Conservation (phyloP, 2,797 vertebrate species). For the Adrianichthys oophorus region DNA sequence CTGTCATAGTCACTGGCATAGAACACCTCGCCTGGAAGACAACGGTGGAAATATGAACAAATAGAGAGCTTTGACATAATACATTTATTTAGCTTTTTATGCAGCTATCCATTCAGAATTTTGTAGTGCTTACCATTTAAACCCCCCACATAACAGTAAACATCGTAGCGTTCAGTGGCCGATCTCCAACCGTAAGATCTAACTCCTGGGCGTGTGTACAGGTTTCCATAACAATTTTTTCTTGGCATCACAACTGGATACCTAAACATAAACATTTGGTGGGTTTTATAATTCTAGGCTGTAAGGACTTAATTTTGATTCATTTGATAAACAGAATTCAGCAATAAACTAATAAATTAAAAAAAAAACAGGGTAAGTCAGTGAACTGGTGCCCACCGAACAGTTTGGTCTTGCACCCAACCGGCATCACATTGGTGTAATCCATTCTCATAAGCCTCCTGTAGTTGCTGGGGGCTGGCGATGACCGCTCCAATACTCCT, state of each 20-base stretch:
- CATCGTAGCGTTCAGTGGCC: slow-evolving; percentile 84
- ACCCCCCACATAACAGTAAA: slow-evolving; percentile 89
- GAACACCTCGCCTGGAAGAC: slow-evolving; percentile 86
- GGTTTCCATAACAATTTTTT: slow-evolving; percentile 86
- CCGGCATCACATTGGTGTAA: slow-evolving; percentile 95
- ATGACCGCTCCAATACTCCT: slow-evolving; percentile 86
- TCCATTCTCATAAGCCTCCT: slow-evolving; percentile 90
- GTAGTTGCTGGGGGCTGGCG: slow-evolving; percentile 87
- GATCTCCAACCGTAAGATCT: slow-evolving; percentile 86
- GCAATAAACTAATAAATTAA: no score
- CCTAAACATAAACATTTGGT: slow-evolving; percentile 60
- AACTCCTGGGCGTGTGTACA: slow-evolving; percentile 81
- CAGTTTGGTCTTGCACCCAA: slow-evolving; percentile 94
- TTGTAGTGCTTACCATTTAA: slow-evolving; percentile 76
- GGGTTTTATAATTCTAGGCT: background rate
- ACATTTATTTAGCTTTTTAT: background rate
- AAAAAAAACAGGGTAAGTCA: background rate
- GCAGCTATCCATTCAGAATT: background rate
- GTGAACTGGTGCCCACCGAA: slow-evolving; percentile 78
- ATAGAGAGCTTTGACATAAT: background rate
- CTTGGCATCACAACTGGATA: slow-evolving; percentile 90
- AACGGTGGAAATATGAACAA: background rate
- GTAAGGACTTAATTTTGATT: no score
- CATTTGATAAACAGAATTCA: no score
- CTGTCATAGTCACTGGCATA: slow-evolving; percentile 83